A percentile compares a stretch with the other conserved stretches of the same genome.
These are phyloP conservation scores for Ophioninae sp. DNA, from an alignment of 2,888 invertebrate genomes.

Conservation along the genomic window DNA sequence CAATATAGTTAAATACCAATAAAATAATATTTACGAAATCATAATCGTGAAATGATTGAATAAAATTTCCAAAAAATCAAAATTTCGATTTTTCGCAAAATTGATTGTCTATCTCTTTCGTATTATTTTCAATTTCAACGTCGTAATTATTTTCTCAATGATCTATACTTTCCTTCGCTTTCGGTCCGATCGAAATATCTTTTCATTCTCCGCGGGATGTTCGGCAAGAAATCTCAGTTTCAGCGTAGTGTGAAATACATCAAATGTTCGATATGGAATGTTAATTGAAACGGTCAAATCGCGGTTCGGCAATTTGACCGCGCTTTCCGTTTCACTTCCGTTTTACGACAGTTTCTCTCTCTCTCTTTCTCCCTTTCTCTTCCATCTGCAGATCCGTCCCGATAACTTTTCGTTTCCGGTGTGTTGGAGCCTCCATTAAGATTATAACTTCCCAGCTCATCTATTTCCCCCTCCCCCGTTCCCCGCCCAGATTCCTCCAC, in stretches of 20 bases:
- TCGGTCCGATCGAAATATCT: background rate
- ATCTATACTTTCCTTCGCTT: background rate
- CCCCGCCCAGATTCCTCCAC: slow-evolving; percentile 19
- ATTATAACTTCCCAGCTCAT: slow-evolving; percentile 74
- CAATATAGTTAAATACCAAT: no score
- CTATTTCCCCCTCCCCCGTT: slow-evolving; percentile 29
- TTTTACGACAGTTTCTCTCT: slow-evolving; percentile 4
- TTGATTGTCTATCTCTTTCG: background rate
- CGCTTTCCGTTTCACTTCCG: slow-evolving; percentile 46
- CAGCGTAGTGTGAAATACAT: background rate
- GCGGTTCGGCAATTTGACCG: slow-evolving; percentile 50
- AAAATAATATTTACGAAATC: no score
- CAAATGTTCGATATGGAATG: slow-evolving; percentile 30
- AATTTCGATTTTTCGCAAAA: background rate
- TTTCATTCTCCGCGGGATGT: background rate
- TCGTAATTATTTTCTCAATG: background rate
- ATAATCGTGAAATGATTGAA: background rate
- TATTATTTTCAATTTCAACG: background rate
- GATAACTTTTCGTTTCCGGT: slow-evolving; percentile 72
- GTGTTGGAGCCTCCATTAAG: slow-evolving; percentile 77
- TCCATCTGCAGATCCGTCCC: slow-evolving; percentile 65
- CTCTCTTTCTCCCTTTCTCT: slow-evolving; percentile 39
- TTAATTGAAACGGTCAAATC: slow-evolving; percentile 50
- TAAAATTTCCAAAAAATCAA: background rate
- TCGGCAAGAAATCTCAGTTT: background rate